Evolutionary conservation across 2,888 invertebrate species (phyloP), one percentile per base, ranked within the genome.

Genomic region (Cosmia trapezina): DNA sequence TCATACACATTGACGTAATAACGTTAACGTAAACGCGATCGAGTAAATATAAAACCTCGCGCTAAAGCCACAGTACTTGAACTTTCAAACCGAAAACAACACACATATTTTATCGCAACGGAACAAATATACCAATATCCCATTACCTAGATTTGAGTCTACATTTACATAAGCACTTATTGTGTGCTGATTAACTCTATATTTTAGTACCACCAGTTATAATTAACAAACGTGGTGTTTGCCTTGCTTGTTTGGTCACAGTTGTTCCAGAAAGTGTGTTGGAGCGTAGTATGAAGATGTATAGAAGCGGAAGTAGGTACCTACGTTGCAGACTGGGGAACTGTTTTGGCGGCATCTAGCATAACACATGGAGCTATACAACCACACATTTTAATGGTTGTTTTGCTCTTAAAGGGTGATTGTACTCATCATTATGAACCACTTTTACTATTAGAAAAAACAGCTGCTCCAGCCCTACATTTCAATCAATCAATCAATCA

Each of bases 181-280:
- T 63, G 28, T 63, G 62, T 57, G 49, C 63, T 60, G 41, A 78
- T 70, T 28, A 65, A 80, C 65, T 74, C 75, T 8, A 80, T 59
- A 75, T 80, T 75, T 80, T 56, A 67, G 53, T 68, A 76, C 43
- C 45, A 47, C 64, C 41, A 54, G 54, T 78, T 71, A 78, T 81
- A 81, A 83, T 78, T 74, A 83, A 78, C 78, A 72, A 69, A 83
- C 70, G 66, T 78, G 70, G 47, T 83, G 78, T 81, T 78, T 83
- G 73, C 75, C 70, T 83, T 73, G 47, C 51, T 56, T 69, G 78
- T 83, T 74, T 57, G 22, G 67, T 63, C 69, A 7, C 51, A 54
- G 62, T 81, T 75, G 73, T 70, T 60, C 37, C 59, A 74, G 61
- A 84, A 75, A 82, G 67, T 78, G 49, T 76, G 33, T 61, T 65